Conservation (phyloP, 1,140 invertebrate genomes). For the Nasonia giraulti region DNA sequence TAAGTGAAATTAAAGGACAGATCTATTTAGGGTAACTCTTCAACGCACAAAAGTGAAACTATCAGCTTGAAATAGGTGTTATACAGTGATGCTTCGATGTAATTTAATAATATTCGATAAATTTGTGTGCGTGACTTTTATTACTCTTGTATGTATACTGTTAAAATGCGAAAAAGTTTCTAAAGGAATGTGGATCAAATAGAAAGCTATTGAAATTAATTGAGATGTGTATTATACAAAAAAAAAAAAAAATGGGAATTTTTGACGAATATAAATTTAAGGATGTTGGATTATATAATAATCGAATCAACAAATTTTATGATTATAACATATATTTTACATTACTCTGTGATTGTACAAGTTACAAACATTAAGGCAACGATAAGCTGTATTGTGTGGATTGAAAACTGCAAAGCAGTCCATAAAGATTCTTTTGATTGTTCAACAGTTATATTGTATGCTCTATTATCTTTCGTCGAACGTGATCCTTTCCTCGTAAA, state of each 20-base stretch:
- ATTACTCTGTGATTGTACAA: conserved; percentile 54
- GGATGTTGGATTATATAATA: conserved; percentile 8
- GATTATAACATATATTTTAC: conserved; percentile 51
- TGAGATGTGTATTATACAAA: not conserved
- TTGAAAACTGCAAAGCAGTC: conserved; percentile 44
- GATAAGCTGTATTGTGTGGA: conserved; percentile 48
- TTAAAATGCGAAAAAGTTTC: not conserved
- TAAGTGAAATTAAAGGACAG: not conserved
- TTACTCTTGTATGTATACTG: not conserved
- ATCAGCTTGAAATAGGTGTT: too few species aligned
- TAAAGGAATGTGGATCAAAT: not conserved
- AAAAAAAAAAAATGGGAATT: not conserved
- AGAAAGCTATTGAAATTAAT: not conserved
- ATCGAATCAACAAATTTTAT: conserved; percentile 12
- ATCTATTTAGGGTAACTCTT: not conserved
- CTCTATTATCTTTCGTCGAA: not conserved
- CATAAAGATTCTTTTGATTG: conserved; percentile 37
- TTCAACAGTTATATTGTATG: conserved; percentile 3
- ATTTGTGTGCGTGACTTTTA: not conserved
- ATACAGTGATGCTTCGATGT: too few species aligned
- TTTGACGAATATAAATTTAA: not conserved
- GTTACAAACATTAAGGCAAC: conserved; percentile 55
- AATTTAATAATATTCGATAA: too few species aligned
- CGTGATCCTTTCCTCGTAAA: not conserved
- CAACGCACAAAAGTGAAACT: too few species aligned